These are phyloP conservation scores for Sinelater perroti DNA, from an alignment of 2,888 invertebrate species.

Conservation along the genomic window DNA sequence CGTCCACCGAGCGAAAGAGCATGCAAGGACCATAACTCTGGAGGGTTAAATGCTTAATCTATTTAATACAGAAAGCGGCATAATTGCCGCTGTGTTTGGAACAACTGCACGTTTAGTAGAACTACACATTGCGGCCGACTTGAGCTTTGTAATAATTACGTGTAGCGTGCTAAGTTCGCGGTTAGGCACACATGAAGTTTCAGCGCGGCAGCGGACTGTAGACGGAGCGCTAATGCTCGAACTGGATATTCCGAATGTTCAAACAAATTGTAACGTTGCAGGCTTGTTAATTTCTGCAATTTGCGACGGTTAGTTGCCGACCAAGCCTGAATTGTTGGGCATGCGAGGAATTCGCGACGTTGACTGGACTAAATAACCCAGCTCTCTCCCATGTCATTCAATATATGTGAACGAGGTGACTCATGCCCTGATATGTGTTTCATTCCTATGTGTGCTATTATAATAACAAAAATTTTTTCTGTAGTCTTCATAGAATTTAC, in stretches of 20 bases:
- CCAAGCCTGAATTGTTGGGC: conserved; percentile 27
- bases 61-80: conserved; percentile 35
- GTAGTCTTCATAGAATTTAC: too few species aligned
- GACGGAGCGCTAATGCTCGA: conserved; percentile 13
- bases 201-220: conserved; percentile 28
- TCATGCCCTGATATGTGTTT: too few species aligned
- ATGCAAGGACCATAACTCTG: conserved; percentile 33
- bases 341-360: conserved; percentile 17
- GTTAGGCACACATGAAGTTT: conserved; percentile 37
- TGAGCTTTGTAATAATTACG: conserved; percentile 37
- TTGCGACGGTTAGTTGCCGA: conserved; percentile 32
- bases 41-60: conserved; percentile 36
- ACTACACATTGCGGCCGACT: conserved; percentile 39
- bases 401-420: too few species aligned
- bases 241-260: conserved; percentile 26
- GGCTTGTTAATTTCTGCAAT: conserved; percentile 31
- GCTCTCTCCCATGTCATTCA: too few species aligned
- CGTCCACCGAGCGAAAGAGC: conserved; percentile 33
- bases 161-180: conserved; percentile 35
- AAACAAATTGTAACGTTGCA: conserved; percentile 33
- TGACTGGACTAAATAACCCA: too few species aligned
- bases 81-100: conserved; percentile 34
- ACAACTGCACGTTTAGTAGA: conserved; percentile 35
- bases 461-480: too few species aligned
- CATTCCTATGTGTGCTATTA: too few species aligned